Base-by-base conservation (phyloP, 2,888 invertebrate genomes). In the Acanthacorydalis orientalis region DNA sequence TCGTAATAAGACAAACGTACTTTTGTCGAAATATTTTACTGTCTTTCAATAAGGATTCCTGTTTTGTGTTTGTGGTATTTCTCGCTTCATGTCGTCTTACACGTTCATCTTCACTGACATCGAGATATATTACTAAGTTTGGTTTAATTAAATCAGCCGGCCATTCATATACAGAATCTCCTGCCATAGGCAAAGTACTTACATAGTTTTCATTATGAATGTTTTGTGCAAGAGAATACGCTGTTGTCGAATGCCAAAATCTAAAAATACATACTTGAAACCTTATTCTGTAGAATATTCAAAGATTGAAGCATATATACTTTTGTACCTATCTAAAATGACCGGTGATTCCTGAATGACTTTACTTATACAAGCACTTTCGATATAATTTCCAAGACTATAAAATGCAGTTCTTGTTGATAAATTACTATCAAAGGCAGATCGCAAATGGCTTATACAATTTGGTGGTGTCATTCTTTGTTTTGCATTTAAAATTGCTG, bases 161-260 rank as follows among this genome's bases (percentile, higher is more conserved):
- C 69, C 69, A 70, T 2, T 57, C 49, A 51, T 64, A 68, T 33
- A 64, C 54, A 34, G 53, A 44, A 51, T 62, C 58, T 10, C 55
- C 59, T 51, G 53, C 50, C 23, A 55, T 48, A 11, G 64, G 64
- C 44, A 68, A 51, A n/a, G 40, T 46, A 16, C n/a, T 7, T 44
- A 56, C 51, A 3, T 53, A 51, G 16, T 57, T 54, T 23, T 23
- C 23, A 23, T 23, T 23, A 23, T 59, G 52, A 12, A 63, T 55
- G 32, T 55, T 53, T 55, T 66, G 63, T 1, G 67, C 67, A 34
- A 68, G 51, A 1, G 65, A 64, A 55, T 61, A 68, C 1, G 67
- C 65, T n/a, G 63, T 59, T 9, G 69, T 68, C 11, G 68, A 68
- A 57, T 69, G 67, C 68, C 68, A 70, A 53, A 60, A 70, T 53